Percentiles rank a stretch among this genome's conserved stretches.
phyloP scores from a whole-genome alignment of 2,888 invertebrate genomes.

The Dromius quadrimaculatus region DNA sequence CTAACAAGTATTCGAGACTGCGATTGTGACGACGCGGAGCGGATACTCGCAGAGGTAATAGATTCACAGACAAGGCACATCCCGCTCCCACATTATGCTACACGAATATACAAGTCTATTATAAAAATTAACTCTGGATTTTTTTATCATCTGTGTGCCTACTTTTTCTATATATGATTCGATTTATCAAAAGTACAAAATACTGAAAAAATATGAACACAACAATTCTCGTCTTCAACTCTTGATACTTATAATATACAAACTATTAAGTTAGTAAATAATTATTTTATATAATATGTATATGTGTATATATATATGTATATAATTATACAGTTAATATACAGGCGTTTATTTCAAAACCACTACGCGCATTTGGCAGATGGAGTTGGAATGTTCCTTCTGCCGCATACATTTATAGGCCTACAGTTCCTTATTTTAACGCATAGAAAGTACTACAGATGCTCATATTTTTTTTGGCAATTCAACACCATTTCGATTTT shows the following conservation, averaged over 20 bases:
- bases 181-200: slow-evolving; percentile 66
- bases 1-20: slow-evolving; percentile 51
- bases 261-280: slow-evolving; percentile 53
- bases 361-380: slow-evolving; percentile 4
- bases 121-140: slow-evolving; percentile 51
- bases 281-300: slow-evolving; percentile 47
- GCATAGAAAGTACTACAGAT: too few species aligned
- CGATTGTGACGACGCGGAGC: not conserved
- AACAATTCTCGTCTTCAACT: slow-evolving; percentile 66
- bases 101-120: slow-evolving; percentile 48
- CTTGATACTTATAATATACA: slow-evolving; percentile 51
- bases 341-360: slow-evolving; percentile 40
- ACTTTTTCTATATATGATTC: slow-evolving; percentile 52
- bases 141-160: slow-evolving; percentile 50
- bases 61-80: slow-evolving; percentile 49
- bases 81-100: slow-evolving; percentile 44
- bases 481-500: too few species aligned
- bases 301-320: slow-evolving; percentile 44
- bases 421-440: too few species aligned
- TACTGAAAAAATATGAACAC: slow-evolving; percentile 67
- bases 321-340: slow-evolving; percentile 46
- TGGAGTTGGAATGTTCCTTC: slow-evolving; percentile 24
- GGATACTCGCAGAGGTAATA: slow-evolving; percentile 45
- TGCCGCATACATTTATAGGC: too few species aligned
- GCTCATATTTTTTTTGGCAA: too few species aligned